Percentiles rank a stretch among this genome's conserved stretches.
These are phyloP conservation scores for Aix galericulata DNA, from an alignment of 2,113 vertebrate genomes.

Conservation along the genomic window DNA sequence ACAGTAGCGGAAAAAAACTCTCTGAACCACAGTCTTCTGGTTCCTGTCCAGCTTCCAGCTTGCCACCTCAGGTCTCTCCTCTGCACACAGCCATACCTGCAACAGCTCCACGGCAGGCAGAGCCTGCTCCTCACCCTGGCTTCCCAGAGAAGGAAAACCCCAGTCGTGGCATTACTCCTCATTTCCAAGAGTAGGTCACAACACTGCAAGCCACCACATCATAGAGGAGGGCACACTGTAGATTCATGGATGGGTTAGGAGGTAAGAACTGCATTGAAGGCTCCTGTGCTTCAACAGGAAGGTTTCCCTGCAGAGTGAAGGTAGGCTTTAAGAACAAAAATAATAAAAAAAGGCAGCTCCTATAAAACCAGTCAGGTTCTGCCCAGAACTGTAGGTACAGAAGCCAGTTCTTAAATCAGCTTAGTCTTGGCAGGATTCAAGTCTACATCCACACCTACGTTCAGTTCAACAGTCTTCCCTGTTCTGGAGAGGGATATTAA, in stretches of 20 bases:
- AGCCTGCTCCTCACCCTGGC: too few relatives aligned
- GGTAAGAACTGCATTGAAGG: fast-evolving
- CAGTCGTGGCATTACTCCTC: too few relatives aligned
- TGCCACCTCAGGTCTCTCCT: too few relatives aligned
- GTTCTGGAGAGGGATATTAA: background rate
- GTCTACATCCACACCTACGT: too few relatives aligned
- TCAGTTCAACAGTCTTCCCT: background rate
- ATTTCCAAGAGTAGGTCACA: too few relatives aligned
- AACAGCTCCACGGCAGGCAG: too few relatives aligned
- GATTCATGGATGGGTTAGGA: background rate
- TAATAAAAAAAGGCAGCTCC: background rate
- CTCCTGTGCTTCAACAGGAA: background rate
- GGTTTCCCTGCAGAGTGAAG: background rate
- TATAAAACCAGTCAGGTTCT: background rate
- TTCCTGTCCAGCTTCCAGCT: too few relatives aligned
- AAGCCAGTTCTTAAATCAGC: background rate
- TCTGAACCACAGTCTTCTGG: background rate
- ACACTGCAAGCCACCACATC: too few relatives aligned
- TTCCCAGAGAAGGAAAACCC: too few relatives aligned
- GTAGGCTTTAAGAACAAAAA: background rate
- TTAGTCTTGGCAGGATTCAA: background rate
- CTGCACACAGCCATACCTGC: too few relatives aligned
- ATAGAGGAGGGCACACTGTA: too few relatives aligned
- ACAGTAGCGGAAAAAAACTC: background rate
- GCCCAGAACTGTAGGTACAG: background rate